A percentile compares a stretch with the other conserved stretches of the same genome.
Evolutionary conservation across 2,888 invertebrate species (phyloP).

Genomic region (Drosophila stalkeri): DNA sequence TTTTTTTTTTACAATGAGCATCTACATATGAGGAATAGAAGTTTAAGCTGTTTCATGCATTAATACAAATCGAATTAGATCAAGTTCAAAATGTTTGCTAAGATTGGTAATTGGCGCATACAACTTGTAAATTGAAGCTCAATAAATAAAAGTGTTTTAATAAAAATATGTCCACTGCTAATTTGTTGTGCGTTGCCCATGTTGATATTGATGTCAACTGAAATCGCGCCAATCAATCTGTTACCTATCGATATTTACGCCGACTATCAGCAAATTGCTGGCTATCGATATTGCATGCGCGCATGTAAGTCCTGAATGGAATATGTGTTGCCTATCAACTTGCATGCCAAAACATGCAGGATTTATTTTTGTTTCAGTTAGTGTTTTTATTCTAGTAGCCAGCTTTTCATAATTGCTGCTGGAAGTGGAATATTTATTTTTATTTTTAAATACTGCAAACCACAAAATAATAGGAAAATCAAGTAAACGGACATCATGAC

Average conservation of each 20-base stretch:
- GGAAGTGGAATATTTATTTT: neutral
- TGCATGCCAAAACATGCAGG: neutral
- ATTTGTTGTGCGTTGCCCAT: too few species aligned
- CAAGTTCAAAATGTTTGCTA: neutral
- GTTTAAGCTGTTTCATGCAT: constrained; percentile 2
- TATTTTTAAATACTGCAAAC: neutral
- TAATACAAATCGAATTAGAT: neutral
- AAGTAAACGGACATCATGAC: neutral
- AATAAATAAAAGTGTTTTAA: neutral
- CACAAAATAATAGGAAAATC: neutral
- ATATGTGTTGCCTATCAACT: neutral
- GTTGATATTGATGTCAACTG: neutral
- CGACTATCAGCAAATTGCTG: neutral
- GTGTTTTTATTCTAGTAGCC: neutral
- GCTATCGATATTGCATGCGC: constrained; percentile 7
- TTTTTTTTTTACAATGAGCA: constrained; percentile 1
- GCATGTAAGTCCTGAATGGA: constrained; percentile 1
- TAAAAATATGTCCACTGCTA: neutral
- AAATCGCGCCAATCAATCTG: neutral
- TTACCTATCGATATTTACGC: neutral
- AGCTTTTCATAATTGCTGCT: neutral
- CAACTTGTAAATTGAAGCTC: neutral
- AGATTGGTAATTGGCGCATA: too few species aligned
- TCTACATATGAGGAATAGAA: constrained; percentile 3
- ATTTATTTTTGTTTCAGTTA: neutral